Evolutionary conservation across 1,140 invertebrate species (phyloP).

Genomic region (Nixonia krombeini): DNA sequence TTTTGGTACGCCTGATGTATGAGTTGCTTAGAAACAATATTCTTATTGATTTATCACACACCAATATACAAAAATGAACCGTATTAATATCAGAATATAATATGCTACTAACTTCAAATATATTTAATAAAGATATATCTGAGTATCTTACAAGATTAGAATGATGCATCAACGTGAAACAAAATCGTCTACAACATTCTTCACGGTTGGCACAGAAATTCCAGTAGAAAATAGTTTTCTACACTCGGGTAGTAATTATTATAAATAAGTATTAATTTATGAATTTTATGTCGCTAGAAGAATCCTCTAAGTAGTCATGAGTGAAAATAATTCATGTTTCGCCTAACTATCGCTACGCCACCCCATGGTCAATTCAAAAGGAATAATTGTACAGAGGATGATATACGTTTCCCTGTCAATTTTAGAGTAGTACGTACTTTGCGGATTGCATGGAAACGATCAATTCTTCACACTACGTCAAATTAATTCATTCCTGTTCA

Average conservation of each 20-base stretch:
- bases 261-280: conserved; percentile 69
- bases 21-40: conserved; percentile 71
- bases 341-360: conserved; percentile 34
- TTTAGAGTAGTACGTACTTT: neutral
- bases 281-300: conserved; percentile 60
- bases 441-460: neutral
- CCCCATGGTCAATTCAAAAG: conserved; percentile 30
- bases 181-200: conserved; percentile 70
- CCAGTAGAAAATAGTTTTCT: conserved; percentile 69
- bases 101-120: conserved; percentile 72
- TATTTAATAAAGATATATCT: conserved; percentile 71
- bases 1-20: no score
- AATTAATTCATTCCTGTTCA: no score
- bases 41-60: conserved; percentile 73
- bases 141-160: conserved; percentile 73
- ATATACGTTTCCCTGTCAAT: neutral
- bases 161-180: conserved; percentile 67
- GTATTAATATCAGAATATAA: conserved; percentile 73
- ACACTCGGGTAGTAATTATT: conserved; percentile 65
- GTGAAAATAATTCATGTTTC: conserved; percentile 62
- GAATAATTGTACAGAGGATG: conserved; percentile 31
- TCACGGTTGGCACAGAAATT: conserved; percentile 72
- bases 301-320: conserved; percentile 65
- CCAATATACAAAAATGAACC: conserved; percentile 73
- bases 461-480: neutral